Percentiles rank a stretch among this genome's conserved stretches.
Evolutionary conservation across 1,140 invertebrate genomes (phyloP).

Genomic region (Papilio dardanus): DNA sequence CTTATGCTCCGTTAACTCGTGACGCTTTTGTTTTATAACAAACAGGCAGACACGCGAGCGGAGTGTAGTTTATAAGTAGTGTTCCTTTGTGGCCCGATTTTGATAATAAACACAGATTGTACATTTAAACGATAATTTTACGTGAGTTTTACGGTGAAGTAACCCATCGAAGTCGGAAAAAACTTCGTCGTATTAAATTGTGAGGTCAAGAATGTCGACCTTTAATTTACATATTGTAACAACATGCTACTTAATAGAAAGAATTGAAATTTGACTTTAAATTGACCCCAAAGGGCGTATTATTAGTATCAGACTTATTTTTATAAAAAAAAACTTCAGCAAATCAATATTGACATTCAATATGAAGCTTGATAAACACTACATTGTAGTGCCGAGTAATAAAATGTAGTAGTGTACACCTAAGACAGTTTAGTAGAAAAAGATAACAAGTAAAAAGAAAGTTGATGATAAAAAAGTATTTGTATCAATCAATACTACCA

Average conservation of each 20-base stretch:
- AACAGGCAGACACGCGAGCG: neutral
- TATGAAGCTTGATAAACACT: neutral
- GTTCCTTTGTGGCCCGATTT: neutral
- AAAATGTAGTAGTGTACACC: neutral
- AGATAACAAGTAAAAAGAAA: neutral
- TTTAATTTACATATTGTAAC: constrained; percentile 8
- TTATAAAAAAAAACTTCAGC: neutral
- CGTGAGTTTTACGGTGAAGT: neutral
- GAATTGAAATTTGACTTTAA: neutral
- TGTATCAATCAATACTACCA: neutral
- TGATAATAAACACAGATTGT: neutral
- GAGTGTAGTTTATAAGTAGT: constrained; percentile 31
- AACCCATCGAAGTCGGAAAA: neutral
- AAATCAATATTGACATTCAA: neutral
- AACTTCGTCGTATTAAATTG: neutral
- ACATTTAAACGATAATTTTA: neutral
- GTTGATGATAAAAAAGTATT: neutral
- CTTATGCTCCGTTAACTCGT: constrained; percentile 15
- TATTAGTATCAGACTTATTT: neutral
- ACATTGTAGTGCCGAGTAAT: neutral
- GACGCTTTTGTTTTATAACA: neutral
- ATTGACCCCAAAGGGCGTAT: neutral
- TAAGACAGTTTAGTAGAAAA: neutral
- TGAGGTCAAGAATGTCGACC: neutral
- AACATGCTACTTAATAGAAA: neutral